Percentiles rank a stretch among this genome's conserved stretches.
Evolutionary conservation across 1,140 invertebrate genomes (phyloP).

Genomic region (Cydia amplana): DNA sequence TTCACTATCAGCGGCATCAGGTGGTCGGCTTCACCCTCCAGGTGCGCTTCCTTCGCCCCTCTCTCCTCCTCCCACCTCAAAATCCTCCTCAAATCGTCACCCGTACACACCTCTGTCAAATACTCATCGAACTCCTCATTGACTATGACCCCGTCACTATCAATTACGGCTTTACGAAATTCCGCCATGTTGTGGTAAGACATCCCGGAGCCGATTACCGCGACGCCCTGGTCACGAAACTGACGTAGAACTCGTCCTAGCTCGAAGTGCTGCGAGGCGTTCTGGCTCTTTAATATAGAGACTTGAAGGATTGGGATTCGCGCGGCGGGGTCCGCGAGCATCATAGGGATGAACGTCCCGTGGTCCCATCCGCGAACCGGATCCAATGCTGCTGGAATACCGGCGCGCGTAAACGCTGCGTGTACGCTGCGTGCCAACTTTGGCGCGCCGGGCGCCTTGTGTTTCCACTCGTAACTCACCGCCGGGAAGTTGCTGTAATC

Average conservation of each 20-base stretch:
- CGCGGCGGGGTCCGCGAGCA: constrained; percentile 67
- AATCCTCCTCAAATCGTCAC: constrained; percentile 10
- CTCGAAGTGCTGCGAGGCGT: not conserved
- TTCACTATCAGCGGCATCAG: constrained; percentile 31
- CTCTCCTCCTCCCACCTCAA: constrained; percentile 4
- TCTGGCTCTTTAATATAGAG: constrained; percentile 55
- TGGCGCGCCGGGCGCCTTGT: not conserved
- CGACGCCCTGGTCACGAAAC: constrained; percentile 15
- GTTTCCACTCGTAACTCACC: constrained; percentile 21
- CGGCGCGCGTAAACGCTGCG: not conserved
- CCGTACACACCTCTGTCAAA: constrained; percentile 1
- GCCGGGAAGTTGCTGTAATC: constrained; percentile 32
- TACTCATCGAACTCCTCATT: constrained; percentile 30
- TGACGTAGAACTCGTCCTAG: constrained; percentile 8
- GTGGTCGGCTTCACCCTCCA: constrained; percentile 17
- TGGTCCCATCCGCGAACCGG: constrained; percentile 50
- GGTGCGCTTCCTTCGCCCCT: constrained; percentile 19
- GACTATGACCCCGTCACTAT: constrained; percentile 7
- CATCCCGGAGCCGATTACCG: constrained; percentile 32
- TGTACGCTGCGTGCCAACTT: constrained; percentile 11
- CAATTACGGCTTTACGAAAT: not conserved
- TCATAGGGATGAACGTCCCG: constrained; percentile 74
- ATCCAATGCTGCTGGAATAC: constrained; percentile 10
- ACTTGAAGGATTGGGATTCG: constrained; percentile 70
- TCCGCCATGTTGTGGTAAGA: constrained; percentile 32